These are phyloP conservation scores for Drosophila antonietae DNA, from an alignment of 2,888 invertebrate species.

Conservation along the genomic window DNA sequence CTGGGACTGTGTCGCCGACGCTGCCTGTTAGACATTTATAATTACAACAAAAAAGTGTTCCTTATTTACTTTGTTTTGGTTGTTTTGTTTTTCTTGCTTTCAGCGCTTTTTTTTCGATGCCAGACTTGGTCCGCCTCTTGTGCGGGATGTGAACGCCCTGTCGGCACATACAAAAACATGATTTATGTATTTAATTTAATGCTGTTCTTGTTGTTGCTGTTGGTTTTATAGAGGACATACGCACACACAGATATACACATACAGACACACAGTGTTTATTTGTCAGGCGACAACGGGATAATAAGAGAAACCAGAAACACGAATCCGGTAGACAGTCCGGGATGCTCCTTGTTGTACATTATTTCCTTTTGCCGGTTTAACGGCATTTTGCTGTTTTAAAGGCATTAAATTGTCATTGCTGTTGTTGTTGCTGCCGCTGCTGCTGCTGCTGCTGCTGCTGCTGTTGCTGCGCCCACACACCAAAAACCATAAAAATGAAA, in stretches of 20 bases:
- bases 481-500: constrained; percentile 68
- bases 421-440: constrained; percentile 8
- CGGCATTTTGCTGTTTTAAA: constrained; percentile 77
- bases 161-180: constrained; percentile 66
- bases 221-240: constrained; percentile 14
- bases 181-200: constrained; percentile 79
- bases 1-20: constrained; percentile 42
- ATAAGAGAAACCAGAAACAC: constrained; percentile 64
- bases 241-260: neutral
- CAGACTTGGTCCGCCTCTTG: constrained; percentile 26
- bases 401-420: constrained; percentile 72
- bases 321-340: constrained; percentile 51
- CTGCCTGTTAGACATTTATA: constrained; percentile 68
- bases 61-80: constrained; percentile 35
- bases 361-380: constrained; percentile 67
- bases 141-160: constrained; percentile 43
- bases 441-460: constrained; percentile 15
- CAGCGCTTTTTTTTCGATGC: constrained; percentile 2
- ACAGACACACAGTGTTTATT: constrained; percentile 59
- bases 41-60: constrained; percentile 65
- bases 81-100: neutral
- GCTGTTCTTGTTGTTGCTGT: constrained; percentile 52
- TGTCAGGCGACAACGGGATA: constrained; percentile 79
- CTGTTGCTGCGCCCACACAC: constrained; percentile 31
- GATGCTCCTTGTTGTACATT: constrained; percentile 38